A percentile compares a stretch with the other conserved stretches of the same genome.
Conservation (phyloP, 64 coral and sea anemone species). For the Montipora efflorescens region DNA sequence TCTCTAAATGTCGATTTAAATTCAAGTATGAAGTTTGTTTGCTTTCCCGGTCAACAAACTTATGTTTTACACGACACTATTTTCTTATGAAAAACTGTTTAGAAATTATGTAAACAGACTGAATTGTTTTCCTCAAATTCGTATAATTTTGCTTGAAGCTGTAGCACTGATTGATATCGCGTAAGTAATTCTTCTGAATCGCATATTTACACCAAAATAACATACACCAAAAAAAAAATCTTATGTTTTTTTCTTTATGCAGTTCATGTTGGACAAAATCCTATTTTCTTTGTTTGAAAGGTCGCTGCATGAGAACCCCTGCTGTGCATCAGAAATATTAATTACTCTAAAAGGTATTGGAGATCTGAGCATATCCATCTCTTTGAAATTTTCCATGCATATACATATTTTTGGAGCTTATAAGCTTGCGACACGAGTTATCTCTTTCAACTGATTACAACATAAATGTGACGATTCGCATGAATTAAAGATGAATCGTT, state of each 20-base stretch:
- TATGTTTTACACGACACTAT: conserved; percentile 47
- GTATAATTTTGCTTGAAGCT: neutral
- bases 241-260: neutral
- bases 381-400: neutral
- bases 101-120: conserved; percentile 33
- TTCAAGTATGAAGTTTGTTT: conserved; percentile 55
- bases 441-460: conserved; percentile 26
- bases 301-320: conserved; percentile 19
- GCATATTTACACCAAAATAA: neutral
- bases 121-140: conserved; percentile 22
- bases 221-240: neutral
- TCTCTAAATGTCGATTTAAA: conserved; percentile 24
- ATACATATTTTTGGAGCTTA: neutral
- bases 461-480: neutral
- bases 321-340: conserved; percentile 36
- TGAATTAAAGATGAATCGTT: conserved; percentile 32
- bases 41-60: conserved; percentile 20
- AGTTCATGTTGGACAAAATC: neutral
- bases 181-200: neutral
- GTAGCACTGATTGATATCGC: conserved; percentile 6
- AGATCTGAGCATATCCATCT: conserved; percentile 21
- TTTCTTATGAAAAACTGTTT: conserved; percentile 27
- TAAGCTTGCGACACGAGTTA: conserved; percentile 23
- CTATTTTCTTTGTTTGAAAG: conserved; percentile 10
- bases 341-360: conserved; percentile 38